Evolutionary conservation across 2,888 invertebrate species (phyloP).

Genomic region (Rosalia funebris): DNA sequence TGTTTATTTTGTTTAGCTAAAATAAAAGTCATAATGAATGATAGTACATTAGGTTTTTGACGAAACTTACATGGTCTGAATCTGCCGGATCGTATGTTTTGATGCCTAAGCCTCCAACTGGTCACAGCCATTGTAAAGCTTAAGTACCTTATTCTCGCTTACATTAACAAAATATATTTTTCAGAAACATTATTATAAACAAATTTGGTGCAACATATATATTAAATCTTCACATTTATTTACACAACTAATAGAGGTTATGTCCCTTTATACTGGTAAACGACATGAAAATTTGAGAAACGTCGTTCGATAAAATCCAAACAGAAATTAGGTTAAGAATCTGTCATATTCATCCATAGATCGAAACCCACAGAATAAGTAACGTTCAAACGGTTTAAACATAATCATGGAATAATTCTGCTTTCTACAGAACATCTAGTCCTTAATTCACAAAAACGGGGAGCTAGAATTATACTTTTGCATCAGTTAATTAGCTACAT

Average conservation of each 20-base stretch:
- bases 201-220: constrained; percentile 31
- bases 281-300: constrained; percentile 16
- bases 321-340: constrained; percentile 36
- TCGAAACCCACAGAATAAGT: constrained; percentile 5
- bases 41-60: constrained; percentile 18
- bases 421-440: no score
- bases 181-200: constrained; percentile 33
- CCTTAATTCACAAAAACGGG: no score
- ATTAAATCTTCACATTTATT: constrained; percentile 30
- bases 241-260: constrained; percentile 37
- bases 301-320: constrained; percentile 33
- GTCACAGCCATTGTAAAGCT: constrained; percentile 64
- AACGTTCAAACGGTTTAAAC: no score
- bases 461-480: no score
- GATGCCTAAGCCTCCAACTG: constrained; percentile 67
- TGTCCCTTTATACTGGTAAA: constrained; percentile 26
- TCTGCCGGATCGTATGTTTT: constrained; percentile 63
- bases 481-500: no score
- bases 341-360: constrained; percentile 21
- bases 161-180: constrained; percentile 34
- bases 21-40: constrained; percentile 45
- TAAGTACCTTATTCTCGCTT: constrained; percentile 27
- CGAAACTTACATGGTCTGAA: constrained; percentile 61
- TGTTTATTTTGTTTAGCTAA: constrained; percentile 63
- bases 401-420: neutral